phyloP scores from a whole-genome alignment of 2,888 invertebrate genomes.

The Lysandra coridon region DNA sequence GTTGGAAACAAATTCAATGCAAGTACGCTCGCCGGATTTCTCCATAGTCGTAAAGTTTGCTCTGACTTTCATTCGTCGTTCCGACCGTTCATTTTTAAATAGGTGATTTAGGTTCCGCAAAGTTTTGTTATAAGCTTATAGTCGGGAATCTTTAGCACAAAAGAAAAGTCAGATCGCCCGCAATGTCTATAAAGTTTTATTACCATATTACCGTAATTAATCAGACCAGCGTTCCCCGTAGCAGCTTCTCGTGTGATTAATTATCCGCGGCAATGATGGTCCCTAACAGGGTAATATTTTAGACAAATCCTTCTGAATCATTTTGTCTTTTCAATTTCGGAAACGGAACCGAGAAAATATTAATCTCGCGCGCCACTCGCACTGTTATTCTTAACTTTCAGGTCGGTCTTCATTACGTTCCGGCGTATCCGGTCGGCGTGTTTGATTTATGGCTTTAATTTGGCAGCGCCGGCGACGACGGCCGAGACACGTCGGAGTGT shows the following conservation, averaged over 20 bases:
- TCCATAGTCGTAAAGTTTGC: constrained; percentile 63
- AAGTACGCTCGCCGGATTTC: constrained; percentile 52
- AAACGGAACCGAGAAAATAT: constrained; percentile 54
- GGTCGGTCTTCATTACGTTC: constrained; percentile 71
- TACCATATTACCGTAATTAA: constrained; percentile 22
- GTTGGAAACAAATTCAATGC: constrained; percentile 64
- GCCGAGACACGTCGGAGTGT: constrained; percentile 80
- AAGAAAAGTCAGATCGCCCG: constrained; percentile 9
- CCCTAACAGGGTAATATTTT: constrained; percentile 22
- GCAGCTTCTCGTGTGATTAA: constrained; percentile 21
- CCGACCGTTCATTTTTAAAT: constrained; percentile 64
- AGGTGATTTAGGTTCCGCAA: constrained; percentile 61
- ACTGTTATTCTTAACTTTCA: constrained; percentile 52
- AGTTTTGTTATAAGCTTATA: constrained; percentile 45
- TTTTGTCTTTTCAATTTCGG: constrained; percentile 31
- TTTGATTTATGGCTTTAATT: constrained; percentile 80
- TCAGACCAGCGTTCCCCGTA: background rate
- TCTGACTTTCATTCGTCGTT: constrained; percentile 59
- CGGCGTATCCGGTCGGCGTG: constrained; percentile 70
- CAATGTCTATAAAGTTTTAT: constrained; percentile 21
- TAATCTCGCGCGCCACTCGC: constrained; percentile 53
- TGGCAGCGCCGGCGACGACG: constrained; percentile 79
- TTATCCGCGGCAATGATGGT: background rate
- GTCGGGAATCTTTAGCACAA: background rate
- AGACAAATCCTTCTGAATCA: constrained; percentile 17